phyloP scores from a whole-genome alignment of 2,113 vertebrate species.

The Stegastes partitus region DNA sequence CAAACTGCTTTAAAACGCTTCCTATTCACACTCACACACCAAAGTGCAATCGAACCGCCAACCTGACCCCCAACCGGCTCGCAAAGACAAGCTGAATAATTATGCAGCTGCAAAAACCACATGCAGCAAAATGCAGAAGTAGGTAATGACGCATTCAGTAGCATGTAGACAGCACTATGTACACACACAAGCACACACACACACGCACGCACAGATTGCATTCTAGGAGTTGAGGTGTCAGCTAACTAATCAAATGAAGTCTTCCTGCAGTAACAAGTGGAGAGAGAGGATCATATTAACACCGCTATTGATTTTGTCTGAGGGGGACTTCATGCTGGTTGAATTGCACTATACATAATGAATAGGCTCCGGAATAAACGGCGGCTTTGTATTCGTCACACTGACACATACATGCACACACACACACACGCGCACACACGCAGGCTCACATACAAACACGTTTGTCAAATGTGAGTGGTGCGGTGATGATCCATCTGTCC shows the following conservation, averaged over 20 bases:
- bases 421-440: constrained; percentile 16
- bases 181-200: constrained; percentile 1
- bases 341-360: constrained; percentile 74
- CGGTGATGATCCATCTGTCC: constrained; percentile 78
- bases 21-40: no score
- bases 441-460: constrained; percentile 42
- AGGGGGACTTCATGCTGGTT: constrained; percentile 59
- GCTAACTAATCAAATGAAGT: constrained; percentile 75
- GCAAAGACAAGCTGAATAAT: not conserved
- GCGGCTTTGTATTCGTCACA: constrained; percentile 51
- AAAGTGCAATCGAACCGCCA: no score
- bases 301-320: constrained; percentile 76
- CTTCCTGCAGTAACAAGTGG: constrained; percentile 71
- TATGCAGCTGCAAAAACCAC: not conserved
- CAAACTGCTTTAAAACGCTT: no score
- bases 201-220: constrained; percentile 10
- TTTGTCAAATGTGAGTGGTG: constrained; percentile 68
- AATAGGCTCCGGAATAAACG: constrained; percentile 65
- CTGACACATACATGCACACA: constrained; percentile 14
- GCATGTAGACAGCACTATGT: not conserved
- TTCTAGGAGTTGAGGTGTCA: constrained; percentile 60
- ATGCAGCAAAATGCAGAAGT: constrained; percentile 32
- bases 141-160: constrained; percentile 16
- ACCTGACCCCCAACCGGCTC: no score
- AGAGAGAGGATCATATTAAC: constrained; percentile 78